Conservation (phyloP, 2,888 invertebrate species). For the Yponomeuta plumbellus region DNA sequence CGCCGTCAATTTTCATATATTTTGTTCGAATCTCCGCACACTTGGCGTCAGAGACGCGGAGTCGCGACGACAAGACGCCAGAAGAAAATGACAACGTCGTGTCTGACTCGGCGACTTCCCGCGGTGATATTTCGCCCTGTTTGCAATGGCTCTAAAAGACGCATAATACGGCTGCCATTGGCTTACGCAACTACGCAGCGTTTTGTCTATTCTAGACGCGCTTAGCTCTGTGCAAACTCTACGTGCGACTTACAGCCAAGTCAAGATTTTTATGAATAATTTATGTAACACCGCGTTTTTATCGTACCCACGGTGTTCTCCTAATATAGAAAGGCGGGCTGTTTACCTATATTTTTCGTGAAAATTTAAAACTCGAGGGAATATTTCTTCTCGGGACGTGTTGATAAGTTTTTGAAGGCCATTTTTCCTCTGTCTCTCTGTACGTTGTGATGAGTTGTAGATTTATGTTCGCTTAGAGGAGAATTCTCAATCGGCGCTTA, state of each 20-base stretch:
- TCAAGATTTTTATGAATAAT: constrained; percentile 71
- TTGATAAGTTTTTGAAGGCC: constrained; percentile 6
- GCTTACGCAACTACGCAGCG: not conserved
- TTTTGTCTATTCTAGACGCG: not conserved
- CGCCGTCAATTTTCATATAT: no score
- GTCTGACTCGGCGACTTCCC: no score
- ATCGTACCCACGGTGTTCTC: constrained; percentile 32
- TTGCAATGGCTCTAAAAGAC: no score
- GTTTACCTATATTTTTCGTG: constrained; percentile 11
- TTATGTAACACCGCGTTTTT: constrained; percentile 58
- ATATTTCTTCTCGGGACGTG: not conserved
- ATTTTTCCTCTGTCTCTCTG: not conserved
- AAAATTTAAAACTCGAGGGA: constrained; percentile 5
- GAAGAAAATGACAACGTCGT: no score
- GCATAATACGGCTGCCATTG: not conserved
- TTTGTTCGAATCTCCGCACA: no score
- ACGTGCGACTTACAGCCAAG: constrained; percentile 29
- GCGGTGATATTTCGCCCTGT: no score
- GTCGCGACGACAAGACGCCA: no score
- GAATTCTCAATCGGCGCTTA: no score
- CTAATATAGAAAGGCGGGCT: constrained; percentile 14
- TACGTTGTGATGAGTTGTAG: not conserved
- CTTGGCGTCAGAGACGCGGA: no score
- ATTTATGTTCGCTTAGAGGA: no score
- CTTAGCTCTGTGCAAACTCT: constrained; percentile 2